Evolutionary conservation across 2,888 invertebrate genomes (phyloP).

Genomic region (Lithophane ornitopus): DNA sequence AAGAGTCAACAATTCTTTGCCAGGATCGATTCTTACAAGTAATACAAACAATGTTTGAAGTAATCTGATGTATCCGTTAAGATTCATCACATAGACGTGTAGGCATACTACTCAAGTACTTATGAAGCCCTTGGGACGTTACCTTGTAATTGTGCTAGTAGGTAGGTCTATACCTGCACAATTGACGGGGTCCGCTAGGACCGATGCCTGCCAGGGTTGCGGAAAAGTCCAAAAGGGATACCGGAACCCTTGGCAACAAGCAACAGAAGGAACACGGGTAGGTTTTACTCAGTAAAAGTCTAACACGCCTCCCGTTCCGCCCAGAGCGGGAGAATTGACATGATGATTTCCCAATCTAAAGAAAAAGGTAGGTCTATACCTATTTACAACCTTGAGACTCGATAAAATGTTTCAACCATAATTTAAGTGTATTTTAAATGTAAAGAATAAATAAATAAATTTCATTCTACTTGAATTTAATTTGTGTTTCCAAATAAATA

Average conservation of each 20-base stretch:
- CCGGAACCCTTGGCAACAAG: no score
- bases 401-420: not conserved
- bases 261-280: no score
- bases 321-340: no score
- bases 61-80: conserved; percentile 4
- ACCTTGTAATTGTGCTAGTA: not conserved
- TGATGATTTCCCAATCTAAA: no score
- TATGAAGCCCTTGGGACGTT: not conserved
- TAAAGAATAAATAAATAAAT: conserved; percentile 13
- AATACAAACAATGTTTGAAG: conserved; percentile 10
- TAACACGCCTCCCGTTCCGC: no score
- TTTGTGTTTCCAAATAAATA: conserved; percentile 34
- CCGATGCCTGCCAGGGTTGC: no score
- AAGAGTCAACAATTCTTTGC: not conserved
- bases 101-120: not conserved
- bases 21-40: conserved; percentile 1
- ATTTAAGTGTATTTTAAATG: conserved; percentile 7
- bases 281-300: no score
- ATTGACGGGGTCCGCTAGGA: no score
- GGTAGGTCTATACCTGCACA: not conserved
- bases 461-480: conserved; percentile 26
- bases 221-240: no score
- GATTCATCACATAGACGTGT: not conserved
- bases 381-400: not conserved
- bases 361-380: not conserved